Base-by-base conservation (phyloP, 2,888 invertebrate genomes). In the Venustoraphidia nigricollis region DNA sequence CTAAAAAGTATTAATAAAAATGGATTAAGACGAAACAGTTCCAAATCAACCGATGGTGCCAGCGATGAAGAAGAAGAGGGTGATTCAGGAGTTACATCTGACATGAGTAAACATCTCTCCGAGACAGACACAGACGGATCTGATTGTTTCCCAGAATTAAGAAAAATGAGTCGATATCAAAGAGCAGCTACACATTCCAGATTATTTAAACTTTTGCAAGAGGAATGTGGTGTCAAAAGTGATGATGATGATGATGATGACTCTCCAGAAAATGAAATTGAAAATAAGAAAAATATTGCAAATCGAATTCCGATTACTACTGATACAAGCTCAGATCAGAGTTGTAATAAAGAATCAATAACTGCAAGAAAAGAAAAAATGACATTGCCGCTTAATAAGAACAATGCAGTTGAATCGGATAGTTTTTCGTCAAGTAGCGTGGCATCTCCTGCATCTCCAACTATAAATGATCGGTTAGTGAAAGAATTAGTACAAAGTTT, bases 161-260 rank as follows among this genome's bases (percentile, higher is more conserved):
- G 68, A 37, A 78, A 75, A 56, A 67, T 73, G 59, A 72, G 71
- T 10, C 70, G 73, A 50, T 83, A 80, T 59, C 77, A 81, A 60
- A 68, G 83, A 46, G 81, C 82, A 3, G 76, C 81, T 37, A 83
- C 83, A 38, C 83, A 83, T 64, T 83, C 82, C 41, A 70, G 83
- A 53, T 65, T 83, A 14, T 82, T 80, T 56, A 76, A 77, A 56
- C 63, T 83, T 10, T 62, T 83, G 17, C 80, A 77, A 60, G 77
- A 77, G 44, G 78, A 75, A 56, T 70, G 71, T 57, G 70, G 70
- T 41, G 59, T 60, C 3, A 65, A 66, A 45, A 63, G 61, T 40
- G 61, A 61, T 48, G 59, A 61, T 44, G 62, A 62, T 48, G 55
- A 57, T 11, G 60, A 60, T 8, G 64, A 66, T 41, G 51, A 54